A percentile compares a stretch with the other conserved stretches of the same genome.
Conservation (phyloP, 1,140 invertebrate genomes). For the Drosophila carrolli region DNA sequence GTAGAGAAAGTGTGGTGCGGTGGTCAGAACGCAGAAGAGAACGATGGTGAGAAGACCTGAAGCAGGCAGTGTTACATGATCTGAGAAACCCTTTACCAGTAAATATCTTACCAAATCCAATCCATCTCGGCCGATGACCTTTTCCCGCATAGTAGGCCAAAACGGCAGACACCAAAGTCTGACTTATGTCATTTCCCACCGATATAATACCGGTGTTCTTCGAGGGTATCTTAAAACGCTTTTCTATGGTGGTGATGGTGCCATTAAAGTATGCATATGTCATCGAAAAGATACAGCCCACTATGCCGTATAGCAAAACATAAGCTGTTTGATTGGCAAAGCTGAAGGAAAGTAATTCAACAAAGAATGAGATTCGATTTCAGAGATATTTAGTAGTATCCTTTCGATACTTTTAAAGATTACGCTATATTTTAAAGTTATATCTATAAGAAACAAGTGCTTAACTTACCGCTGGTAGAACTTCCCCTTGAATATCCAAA, state of each 20-base stretch:
- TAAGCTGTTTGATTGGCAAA: conserved; percentile 92
- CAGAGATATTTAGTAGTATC: too few species aligned
- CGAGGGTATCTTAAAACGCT: conserved; percentile 92
- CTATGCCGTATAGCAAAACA: conserved; percentile 89
- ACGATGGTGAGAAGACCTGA: conserved; percentile 89
- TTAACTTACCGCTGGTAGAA: conserved; percentile 85
- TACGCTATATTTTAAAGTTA: too few species aligned
- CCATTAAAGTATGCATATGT: conserved; percentile 91
- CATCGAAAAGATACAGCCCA: conserved; percentile 91
- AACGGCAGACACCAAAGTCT: conserved; percentile 65
- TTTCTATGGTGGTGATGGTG: conserved; percentile 92
- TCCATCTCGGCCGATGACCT: conserved; percentile 76
- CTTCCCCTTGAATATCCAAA: conserved; percentile 86
- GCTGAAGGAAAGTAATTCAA: conserved; percentile 41
- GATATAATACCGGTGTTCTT: conserved; percentile 90
- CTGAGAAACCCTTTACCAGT: conserved; percentile 20
- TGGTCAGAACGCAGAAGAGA: conserved; percentile 89
- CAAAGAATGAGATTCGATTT: too few species aligned
- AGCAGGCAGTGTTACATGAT: neutral
- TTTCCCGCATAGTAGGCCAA: conserved; percentile 76
- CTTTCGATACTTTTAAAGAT: conserved; percentile 5
- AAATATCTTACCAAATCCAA: conserved; percentile 80
- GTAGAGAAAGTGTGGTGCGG: conserved; percentile 90
- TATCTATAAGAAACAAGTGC: too few species aligned
- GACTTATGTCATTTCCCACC: conserved; percentile 87